phyloP scores from a whole-genome alignment of 2,797 vertebrate species.

The Nothura maculosa region DNA sequence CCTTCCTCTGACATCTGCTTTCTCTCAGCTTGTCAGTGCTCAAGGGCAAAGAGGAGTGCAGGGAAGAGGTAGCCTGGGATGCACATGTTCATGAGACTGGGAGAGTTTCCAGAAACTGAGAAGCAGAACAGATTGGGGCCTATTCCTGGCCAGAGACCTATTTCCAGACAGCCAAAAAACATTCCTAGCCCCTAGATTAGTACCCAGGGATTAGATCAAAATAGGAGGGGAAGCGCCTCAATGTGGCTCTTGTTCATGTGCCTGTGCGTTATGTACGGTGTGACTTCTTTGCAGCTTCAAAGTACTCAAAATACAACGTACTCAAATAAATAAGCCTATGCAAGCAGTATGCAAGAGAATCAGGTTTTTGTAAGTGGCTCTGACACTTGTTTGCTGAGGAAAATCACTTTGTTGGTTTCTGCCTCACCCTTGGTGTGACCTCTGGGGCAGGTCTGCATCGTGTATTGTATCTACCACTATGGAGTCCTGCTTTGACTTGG shows the following conservation, averaged over 20 bases:
- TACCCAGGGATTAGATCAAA: conserved; percentile 30
- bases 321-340: not conserved
- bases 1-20: conserved; percentile 69
- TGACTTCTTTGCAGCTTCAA: not conserved
- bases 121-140: conserved; percentile 71
- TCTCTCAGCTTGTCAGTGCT: conserved; percentile 70
- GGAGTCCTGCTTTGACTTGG: not conserved
- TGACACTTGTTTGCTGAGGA: fast-evolving
- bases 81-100: conserved; percentile 72
- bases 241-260: not conserved
- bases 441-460: fast-evolving
- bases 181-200: conserved; percentile 65
- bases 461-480: not conserved
- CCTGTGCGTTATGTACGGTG: not conserved
- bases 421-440: not conserved
- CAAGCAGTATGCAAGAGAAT: not conserved
- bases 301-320: not conserved
- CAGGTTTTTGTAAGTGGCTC: not conserved
- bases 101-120: conserved; percentile 70
- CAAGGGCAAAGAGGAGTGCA: conserved; percentile 66
- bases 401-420: not conserved
- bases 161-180: conserved; percentile 66
- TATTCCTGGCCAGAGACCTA: conserved; percentile 73
- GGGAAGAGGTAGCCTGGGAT: conserved; percentile 68
- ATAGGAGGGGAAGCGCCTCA: conserved; percentile 28